A percentile compares a stretch with the other conserved stretches of the same genome.
phyloP scores from a whole-genome alignment of 1,140 invertebrate genomes.

The Nymphalis io region DNA sequence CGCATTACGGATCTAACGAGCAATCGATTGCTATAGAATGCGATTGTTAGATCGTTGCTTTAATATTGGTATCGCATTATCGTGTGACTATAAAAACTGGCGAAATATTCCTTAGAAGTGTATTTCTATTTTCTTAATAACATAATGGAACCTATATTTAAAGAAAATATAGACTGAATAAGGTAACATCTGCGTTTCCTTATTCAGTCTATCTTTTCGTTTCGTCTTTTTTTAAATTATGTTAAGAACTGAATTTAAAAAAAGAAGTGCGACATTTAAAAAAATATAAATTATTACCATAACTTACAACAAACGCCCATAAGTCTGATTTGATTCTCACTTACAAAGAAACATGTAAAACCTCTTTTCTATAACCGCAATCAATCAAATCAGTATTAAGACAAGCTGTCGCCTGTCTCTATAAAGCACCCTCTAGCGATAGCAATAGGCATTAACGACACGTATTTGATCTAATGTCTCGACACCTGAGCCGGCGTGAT shows the following conservation, averaged over 20 bases:
- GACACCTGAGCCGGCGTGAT: constrained; percentile 30
- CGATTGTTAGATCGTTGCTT: constrained; percentile 17
- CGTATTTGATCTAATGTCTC: constrained; percentile 23
- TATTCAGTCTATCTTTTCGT: too few species aligned
- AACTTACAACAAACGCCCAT: neutral
- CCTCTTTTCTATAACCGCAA: constrained; percentile 17
- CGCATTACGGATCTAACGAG: constrained; percentile 48
- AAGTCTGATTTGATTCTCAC: neutral
- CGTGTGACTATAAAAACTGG: neutral
- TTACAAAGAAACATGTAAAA: constrained; percentile 3
- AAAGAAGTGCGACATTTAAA: too few species aligned
- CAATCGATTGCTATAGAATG: constrained; percentile 50
- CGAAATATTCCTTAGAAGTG: too few species aligned
- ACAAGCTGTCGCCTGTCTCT: neutral
- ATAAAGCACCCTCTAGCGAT: constrained; percentile 5
- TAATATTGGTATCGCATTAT: neutral
- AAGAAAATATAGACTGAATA: too few species aligned
- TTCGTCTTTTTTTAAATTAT: too few species aligned
- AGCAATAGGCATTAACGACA: constrained; percentile 13
- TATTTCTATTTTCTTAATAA: too few species aligned
- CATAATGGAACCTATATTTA: too few species aligned
- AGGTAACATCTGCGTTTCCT: too few species aligned
- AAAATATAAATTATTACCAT: constrained; percentile 3
- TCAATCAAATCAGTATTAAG: constrained; percentile 17
- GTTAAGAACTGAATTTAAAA: too few species aligned